Evolutionary conservation across 2,797 vertebrate genomes (phyloP).

Genomic region (Rhabdophis nuchalis): DNA sequence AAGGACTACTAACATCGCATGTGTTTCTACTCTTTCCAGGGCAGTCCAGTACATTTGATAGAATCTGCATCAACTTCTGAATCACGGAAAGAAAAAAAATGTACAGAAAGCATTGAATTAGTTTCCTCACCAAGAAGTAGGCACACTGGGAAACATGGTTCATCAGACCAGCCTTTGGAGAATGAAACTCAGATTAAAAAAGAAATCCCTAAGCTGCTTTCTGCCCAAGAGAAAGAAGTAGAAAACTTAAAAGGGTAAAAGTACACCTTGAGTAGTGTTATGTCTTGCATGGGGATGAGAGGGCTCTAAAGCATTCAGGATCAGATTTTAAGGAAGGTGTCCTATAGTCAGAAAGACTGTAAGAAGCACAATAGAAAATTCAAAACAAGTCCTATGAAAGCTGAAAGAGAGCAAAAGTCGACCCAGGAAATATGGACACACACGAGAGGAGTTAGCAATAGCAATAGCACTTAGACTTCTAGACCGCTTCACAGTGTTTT

Average conservation of each 20-base stretch:
- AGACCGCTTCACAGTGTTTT: too few species aligned
- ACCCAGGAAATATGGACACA: background rate
- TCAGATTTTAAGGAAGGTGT: background rate
- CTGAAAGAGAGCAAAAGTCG: background rate
- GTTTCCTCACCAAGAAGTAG: conserved; percentile 27
- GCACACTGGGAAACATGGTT: background rate
- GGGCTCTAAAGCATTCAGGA: background rate
- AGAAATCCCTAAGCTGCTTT: conserved; percentile 11
- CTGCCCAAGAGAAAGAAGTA: conserved; percentile 17
- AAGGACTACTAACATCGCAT: background rate
- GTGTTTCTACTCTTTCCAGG: conserved; percentile 38
- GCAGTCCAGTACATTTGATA: background rate
- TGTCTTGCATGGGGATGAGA: background rate
- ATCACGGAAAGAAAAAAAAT: conserved; percentile 1
- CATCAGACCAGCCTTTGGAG: background rate
- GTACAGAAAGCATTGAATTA: conserved; percentile 5
- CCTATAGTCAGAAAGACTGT: background rate
- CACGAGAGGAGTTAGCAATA: background rate
- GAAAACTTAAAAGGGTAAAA: conserved; percentile 46
- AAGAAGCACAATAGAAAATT: background rate
- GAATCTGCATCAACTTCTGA: conserved; percentile 22
- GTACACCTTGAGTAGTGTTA: background rate
- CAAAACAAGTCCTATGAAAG: background rate
- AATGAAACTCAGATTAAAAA: conserved; percentile 18
- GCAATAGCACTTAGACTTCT: too few species aligned